Base-by-base conservation (phyloP, 2,113 vertebrate species). In the Tamias sibiricus region DNA sequence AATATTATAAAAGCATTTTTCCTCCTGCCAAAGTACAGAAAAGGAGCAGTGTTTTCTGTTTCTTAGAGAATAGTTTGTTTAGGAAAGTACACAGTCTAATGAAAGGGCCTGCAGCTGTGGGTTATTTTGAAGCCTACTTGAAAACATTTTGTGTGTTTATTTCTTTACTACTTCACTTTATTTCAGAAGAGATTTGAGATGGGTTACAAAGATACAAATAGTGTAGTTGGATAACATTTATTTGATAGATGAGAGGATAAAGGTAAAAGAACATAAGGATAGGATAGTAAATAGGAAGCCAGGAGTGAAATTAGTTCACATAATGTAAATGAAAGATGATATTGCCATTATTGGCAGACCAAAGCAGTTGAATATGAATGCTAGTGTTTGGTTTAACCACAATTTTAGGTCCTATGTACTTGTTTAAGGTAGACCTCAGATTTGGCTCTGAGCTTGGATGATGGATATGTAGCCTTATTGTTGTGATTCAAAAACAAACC, bases 101-200 rank as follows among this genome's bases (percentile, higher is more conserved):
- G 59, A 93, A 88, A 95, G 80, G 54, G 54, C 79, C 83, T 81
- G n/a, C 52, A 93, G 87, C 96, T 97, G 83, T 71, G 68, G 86
- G 69, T 57, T 93, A 3, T 87, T 97, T 87, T n/a, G 83, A 92
- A 84, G 44, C 79, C 71, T n/a, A n/a, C 91, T 97, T 96, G 80
- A 94, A 94, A 92, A 93, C 52, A 83, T 91, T 97, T 88, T 28
- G 69, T 86, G 57, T 94, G 69, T 95, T 95, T 88, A 81, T 96
- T 97, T 84, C 69, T 94, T 92, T 95, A 88, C 49, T 64, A 49
- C 64, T 83, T 59, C 19, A 64, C 54, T 96, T 95, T 72, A 89
- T 93, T 95, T 87, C 40, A 80, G 69, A 89, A 95, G 93, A 93
- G 64, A 94, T 91, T 95, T 74, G 91, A 92, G 74, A 75, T 96